These are phyloP conservation scores for Ascidia mentula DNA, from an alignment of 23 tunicate species.

Conservation along the genomic window DNA sequence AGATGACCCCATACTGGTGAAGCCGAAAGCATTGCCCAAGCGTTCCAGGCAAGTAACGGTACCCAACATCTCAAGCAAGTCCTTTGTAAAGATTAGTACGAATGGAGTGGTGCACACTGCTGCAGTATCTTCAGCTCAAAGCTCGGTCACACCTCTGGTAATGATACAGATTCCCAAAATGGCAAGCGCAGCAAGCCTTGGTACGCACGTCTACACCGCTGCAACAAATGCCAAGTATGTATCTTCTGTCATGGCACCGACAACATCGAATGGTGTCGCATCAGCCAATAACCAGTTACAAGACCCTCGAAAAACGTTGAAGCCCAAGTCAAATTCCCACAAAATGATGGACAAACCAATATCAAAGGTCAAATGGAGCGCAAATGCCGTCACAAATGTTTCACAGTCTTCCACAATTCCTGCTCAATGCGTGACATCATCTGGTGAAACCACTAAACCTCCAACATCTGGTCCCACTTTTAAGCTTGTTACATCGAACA, in stretches of 20 bases:
- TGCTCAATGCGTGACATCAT: not conserved
- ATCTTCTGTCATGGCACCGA: not conserved
- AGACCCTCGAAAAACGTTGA: not conserved
- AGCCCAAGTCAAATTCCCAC: not conserved
- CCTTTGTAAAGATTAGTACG: slow-evolving; percentile 42
- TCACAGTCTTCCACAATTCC: not conserved
- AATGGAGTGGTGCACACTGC: slow-evolving; percentile 60
- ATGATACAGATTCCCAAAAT: slow-evolving; percentile 49
- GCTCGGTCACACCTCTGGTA: slow-evolving; percentile 19
- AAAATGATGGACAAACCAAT: slow-evolving; percentile 2
- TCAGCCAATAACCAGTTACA: not conserved
- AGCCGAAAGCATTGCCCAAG: slow-evolving; percentile 12
- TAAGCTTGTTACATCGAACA: slow-evolving; percentile 67
- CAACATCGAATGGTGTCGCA: not conserved
- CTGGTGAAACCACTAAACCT: not conserved
- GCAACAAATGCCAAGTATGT: not conserved
- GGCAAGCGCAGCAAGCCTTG: not conserved
- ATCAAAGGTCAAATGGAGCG: slow-evolving; percentile 11
- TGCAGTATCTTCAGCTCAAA: slow-evolving; percentile 45
- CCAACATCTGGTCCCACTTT: slow-evolving; percentile 52
- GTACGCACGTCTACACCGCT: not conserved
- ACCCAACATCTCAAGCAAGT: slow-evolving; percentile 25
- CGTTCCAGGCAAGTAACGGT: slow-evolving; percentile 1
- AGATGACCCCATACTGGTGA: not conserved
- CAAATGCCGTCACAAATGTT: not conserved